Evolutionary conservation across 1,140 invertebrate genomes (phyloP), one percentile per base, ranked within the genome.

Genomic region (Drosophila ficusphila): DNA sequence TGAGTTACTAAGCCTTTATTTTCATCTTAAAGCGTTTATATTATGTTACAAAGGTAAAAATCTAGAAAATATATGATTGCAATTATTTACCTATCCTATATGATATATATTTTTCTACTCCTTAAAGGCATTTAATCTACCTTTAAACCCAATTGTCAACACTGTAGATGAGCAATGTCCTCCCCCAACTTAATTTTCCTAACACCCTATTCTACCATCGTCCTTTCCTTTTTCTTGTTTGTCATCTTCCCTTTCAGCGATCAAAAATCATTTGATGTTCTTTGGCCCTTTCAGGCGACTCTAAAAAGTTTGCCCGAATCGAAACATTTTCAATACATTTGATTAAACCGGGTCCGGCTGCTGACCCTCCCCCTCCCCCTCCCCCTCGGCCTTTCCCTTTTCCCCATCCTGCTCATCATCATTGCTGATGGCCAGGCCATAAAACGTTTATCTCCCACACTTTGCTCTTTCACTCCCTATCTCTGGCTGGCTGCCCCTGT

Each of bases 401-500:
- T n/a, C n/a, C 6, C 4, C 11, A 4, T 4, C 4, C 19, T 21
- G 38, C 38, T 18, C 42, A 33, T 54, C 69, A 74, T 74, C 68
- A 53, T 51, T 75, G 34, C 49, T 74, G 70, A 75, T 75, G 48
- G 61, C 73, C 34, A 27, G 44, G 61, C 62, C 56, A 76, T 76
- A 75, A 75, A 76, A 69, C 73, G 73, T 76, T 76, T 76, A 76
- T 76, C 72, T 75, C 41, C 48, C 42, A 73, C 70, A 75, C 72
- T 75, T 74, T 65, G 46, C 25, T 49, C 34, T 33, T 14, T 68
- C 12, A 8, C 27, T 11, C 31, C 14, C 31, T 42, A 33, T 52
- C 49, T 73, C 49, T 54, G 42, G 11, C 49, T 54, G 42, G 11
- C 49, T 44, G 12, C 27, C 54, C 31, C 33, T 36, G 48, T 46